A percentile compares a stretch with the other conserved stretches of the same genome.
phyloP scores from a whole-genome alignment of 2,113 vertebrate genomes.

The human region DNA sequence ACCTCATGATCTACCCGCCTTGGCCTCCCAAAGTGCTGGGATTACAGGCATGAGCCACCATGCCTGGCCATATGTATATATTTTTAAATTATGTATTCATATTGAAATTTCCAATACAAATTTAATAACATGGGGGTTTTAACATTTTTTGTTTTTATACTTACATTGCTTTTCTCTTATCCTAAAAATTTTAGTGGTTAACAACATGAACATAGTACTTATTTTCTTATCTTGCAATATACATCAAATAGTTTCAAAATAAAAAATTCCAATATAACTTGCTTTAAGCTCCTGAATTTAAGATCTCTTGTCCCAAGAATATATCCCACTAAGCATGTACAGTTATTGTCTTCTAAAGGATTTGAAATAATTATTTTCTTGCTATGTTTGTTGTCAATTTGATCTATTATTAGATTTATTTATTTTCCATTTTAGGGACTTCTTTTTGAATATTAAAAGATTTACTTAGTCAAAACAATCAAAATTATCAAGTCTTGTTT shows the following conservation, averaged over 20 bases:
- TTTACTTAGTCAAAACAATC: background rate
- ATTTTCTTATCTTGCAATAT: background rate
- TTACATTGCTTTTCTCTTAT: conserved; percentile 34
- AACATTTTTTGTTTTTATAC: background rate
- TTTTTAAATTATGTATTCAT: background rate
- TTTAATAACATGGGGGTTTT: background rate
- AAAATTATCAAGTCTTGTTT: background rate
- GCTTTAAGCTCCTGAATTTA: conserved; percentile 21
- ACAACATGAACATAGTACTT: background rate
- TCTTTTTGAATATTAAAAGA: background rate
- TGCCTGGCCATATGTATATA: background rate
- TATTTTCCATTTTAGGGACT: background rate
- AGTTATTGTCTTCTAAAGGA: background rate
- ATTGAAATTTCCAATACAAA: background rate
- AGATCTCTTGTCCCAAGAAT: background rate
- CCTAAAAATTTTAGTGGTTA: background rate
- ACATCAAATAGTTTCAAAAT: background rate
- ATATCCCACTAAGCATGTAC: background rate
- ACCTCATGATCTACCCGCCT: too few species aligned
- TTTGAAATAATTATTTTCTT: conserved; percentile 1
- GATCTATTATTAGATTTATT: background rate
- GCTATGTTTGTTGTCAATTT: background rate
- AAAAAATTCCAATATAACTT: background rate
- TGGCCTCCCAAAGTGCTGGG: too few species aligned
- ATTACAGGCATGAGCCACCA: too few species aligned